Conservation (phyloP, 1,140 invertebrate species). For the Bombyx mandarina region DNA sequence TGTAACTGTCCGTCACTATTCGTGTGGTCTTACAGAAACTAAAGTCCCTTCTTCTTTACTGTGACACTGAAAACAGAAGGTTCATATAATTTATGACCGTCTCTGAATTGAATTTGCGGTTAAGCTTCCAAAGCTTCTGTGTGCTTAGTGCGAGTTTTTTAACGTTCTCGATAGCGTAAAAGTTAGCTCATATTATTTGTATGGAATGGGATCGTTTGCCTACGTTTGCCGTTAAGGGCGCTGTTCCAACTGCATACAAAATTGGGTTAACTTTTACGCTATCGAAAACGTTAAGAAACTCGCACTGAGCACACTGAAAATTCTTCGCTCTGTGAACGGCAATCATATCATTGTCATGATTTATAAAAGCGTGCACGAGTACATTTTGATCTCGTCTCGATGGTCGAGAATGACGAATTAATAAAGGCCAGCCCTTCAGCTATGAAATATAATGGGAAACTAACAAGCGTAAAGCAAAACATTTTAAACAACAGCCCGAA, state of each 20-base stretch:
- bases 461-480: slow-evolving; percentile 45
- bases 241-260: no score
- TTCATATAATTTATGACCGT: slow-evolving; percentile 32
- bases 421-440: slow-evolving; percentile 24
- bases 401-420: slow-evolving; percentile 26
- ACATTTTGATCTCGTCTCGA: slow-evolving; percentile 19
- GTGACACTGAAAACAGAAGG: slow-evolving; percentile 26
- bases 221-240: no score
- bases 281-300: no score
- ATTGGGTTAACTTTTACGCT: no score
- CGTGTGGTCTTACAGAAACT: slow-evolving; percentile 29
- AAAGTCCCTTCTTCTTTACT: slow-evolving; percentile 31
- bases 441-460: slow-evolving; percentile 31
- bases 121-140: background rate
- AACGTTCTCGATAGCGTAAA: no score
- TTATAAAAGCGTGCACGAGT: slow-evolving; percentile 27
- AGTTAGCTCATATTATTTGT: no score
- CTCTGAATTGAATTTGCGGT: slow-evolving; percentile 33
- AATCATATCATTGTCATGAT: slow-evolving; percentile 18
- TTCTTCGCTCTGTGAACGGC: slow-evolving; percentile 11
- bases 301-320: no score
- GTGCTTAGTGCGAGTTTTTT: no score
- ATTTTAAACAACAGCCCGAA: slow-evolving; percentile 22
- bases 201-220: no score
- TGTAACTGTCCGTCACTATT: slow-evolving; percentile 36